Evolutionary conservation across 2,888 invertebrate species (phyloP), one percentile per base, ranked within the genome.

Genomic region (Atethmia centrago): DNA sequence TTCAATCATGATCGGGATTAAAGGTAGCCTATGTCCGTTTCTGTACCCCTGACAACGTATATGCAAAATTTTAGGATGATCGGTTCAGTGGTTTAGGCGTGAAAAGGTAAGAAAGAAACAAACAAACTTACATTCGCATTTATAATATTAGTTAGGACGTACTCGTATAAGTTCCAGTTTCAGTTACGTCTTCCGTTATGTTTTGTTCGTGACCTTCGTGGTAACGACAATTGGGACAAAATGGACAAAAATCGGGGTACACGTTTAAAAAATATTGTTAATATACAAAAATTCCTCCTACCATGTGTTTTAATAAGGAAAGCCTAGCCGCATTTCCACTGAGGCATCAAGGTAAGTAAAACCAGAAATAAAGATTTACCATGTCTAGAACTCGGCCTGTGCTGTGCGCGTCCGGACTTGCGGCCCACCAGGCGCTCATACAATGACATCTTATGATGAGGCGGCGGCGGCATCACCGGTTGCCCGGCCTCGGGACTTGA

Each of bases 371-470:
- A 58, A 49, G 25, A 90, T 36, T 78, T 92, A 98, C 98, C 97
- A 93, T 97, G 98, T 89, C 97, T 92, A 2, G 95, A 94, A 79
- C 93, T 97, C 79, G 97, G 97, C 74, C 97, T 95, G 79, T 97
- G 97, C 80, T 97, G 97, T 68, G 97, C 97, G 65, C 98, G 95
- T n/a, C 97, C 97, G 1, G 98, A 98, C 89, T 98, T 98, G 71
- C 98, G 97, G 58, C 98, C 98, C 21, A 98, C 98, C 62, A 98
- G 96, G 84, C 98, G 97, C 86, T 98, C 98, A 90, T 98, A 98
- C 9, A 99, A 96, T 19, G 98, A 98, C 96, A 98, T 98, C 93
- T 98, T 98, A 79, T 97, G 97, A 87, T 97, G 94, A 65, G 96
- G 94, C 4, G 92, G 94, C 40, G 92, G 92, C 14, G 90, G 92